A percentile compares a stretch with the other conserved stretches of the same genome.
phyloP scores from a whole-genome alignment of 2,797 vertebrate genomes.

The Spinibarbus caldwelli region DNA sequence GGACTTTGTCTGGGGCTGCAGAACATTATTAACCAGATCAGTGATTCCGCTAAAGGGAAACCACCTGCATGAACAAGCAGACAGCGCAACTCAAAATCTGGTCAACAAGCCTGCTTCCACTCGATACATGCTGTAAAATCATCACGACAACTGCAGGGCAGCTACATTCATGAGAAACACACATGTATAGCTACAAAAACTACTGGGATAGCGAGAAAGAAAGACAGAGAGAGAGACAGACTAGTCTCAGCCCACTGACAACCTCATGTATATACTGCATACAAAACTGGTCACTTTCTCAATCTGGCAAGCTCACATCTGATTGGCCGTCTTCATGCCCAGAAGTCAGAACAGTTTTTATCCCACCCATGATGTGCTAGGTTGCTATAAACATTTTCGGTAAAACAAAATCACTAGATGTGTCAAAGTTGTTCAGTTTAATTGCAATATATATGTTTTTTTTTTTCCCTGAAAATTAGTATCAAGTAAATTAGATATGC shows the following conservation, averaged over 20 bases:
- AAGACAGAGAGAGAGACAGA: conserved; percentile 5
- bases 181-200: conserved; percentile 52
- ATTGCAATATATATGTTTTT: too few species aligned
- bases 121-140: neutral
- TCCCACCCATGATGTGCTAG: too few species aligned
- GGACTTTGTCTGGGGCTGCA: conserved; percentile 98
- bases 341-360: neutral
- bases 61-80: conserved; percentile 99
- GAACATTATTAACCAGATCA: conserved; percentile 99
- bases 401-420: too few species aligned
- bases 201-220: conserved; percentile 18
- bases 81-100: conserved; percentile 89
- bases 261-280: neutral
- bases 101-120: conserved; percentile 33
- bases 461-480: too few species aligned
- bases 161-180: conserved; percentile 67
- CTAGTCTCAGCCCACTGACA: neutral
- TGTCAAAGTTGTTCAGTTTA: too few species aligned
- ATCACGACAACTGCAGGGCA: conserved; percentile 46
- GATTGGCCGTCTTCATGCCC: neutral
- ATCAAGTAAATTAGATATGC: too few species aligned
- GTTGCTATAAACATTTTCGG: neutral
- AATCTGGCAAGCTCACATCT: neutral
- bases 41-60: conserved; percentile 99
- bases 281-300: neutral